Evolutionary conservation across 2,888 invertebrate species (phyloP), one percentile per base, ranked within the genome.

Genomic region (Leucoma salicis): DNA sequence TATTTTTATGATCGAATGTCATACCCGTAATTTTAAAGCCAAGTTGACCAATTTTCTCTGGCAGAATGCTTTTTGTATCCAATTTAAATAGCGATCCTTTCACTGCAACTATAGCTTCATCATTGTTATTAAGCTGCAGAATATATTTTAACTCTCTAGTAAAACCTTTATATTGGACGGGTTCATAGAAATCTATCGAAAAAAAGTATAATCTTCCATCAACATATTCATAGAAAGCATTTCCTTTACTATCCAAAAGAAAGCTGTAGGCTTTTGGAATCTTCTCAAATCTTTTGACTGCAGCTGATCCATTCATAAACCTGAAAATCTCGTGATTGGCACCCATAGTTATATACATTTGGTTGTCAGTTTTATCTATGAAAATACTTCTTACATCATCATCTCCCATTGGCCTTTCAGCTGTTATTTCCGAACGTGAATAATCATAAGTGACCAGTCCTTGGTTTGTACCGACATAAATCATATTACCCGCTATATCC

Each of bases 401-500:
- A 29, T 89, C 89, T 0, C 89, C 89, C 11, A 88, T 78, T 0
- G 88, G 86, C 41, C 87, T 65, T 33, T 88, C 88, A 0, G 75
- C 74, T 1, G 74, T 74, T n/a, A 87, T 78, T 55, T 81, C 84
- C 0, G 74, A 64, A 42, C 74, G 75, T 0, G 76, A 63, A 56
- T 82, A 78, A 47, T 89, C 87, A 14, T 85, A 88, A 0, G 73
- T 78, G 0, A 87, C 66, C 0, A 88, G 40, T 0, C 89, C 89
- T 61, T 86, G 88, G 31, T 87, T 89, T 0, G 88, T 88, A 0
- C 88, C 89, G 1, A 89, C 78, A 25, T 85, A 88, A 1, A 88
- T 76, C 0, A 74, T 46, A 18, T 85, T 82, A 25, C 61, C 82
- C 0, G 44, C 49, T 0, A 53, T 40, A 46, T 89, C 88, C 1